Conservation (phyloP, 2,113 vertebrate genomes). For the Ranitomeya variabilis region DNA sequence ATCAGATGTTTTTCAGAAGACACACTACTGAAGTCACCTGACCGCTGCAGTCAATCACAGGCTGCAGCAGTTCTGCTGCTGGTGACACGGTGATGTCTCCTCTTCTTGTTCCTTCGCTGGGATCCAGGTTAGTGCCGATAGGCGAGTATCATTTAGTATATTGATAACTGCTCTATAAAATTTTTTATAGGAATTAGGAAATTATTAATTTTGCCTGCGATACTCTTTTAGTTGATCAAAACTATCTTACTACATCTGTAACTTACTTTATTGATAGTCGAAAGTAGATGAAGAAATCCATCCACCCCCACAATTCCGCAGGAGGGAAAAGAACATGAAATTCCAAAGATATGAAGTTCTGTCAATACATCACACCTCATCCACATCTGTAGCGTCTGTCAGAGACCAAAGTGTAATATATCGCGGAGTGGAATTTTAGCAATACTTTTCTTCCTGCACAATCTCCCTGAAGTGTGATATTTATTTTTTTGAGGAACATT, state of each 20-base stretch:
- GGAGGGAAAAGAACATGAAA: conserved; percentile 11
- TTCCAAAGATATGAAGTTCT: not conserved
- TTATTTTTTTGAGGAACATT: not conserved
- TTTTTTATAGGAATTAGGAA: not conserved
- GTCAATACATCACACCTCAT: not conserved
- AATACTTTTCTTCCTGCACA: not conserved
- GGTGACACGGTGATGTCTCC: too few relatives aligned
- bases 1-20: too few relatives aligned
- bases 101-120: too few relatives aligned
- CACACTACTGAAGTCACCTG: too few relatives aligned
- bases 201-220: not conserved
- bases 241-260: not conserved
- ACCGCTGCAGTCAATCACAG: too few relatives aligned
- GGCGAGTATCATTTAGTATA: too few relatives aligned
- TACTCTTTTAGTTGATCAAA: not conserved
- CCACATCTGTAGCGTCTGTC: not conserved
- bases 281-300: not conserved
- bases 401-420: not conserved
- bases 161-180: too few relatives aligned
- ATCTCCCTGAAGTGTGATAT: not conserved
- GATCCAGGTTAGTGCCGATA: too few relatives aligned
- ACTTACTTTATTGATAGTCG: not conserved
- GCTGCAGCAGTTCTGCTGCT: too few relatives aligned
- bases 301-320: conserved; percentile 6
- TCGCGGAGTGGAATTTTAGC: not conserved